phyloP scores from a whole-genome alignment of 2,888 invertebrate species.

The Hypercompe scribonia region DNA sequence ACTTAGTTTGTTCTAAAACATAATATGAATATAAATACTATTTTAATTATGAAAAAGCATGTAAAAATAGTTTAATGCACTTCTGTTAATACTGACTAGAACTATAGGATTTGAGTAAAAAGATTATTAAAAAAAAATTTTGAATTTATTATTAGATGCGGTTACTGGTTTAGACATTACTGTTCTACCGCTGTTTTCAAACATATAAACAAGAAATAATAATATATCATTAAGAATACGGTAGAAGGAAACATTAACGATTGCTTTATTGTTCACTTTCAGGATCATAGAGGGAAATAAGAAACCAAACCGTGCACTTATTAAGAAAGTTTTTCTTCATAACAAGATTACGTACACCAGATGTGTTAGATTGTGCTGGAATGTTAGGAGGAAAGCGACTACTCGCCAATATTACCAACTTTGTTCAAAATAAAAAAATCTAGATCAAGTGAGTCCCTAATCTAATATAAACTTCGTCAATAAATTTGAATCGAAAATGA shows the following conservation, averaged over 20 bases:
- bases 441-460: background rate
- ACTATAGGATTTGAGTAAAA: too few relatives aligned
- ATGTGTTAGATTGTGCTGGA: slow-evolving; percentile 78
- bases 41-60: too few relatives aligned
- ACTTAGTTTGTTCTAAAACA: too few relatives aligned
- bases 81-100: too few relatives aligned
- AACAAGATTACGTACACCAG: slow-evolving; percentile 84
- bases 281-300: slow-evolving; percentile 63
- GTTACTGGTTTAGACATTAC: background rate
- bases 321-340: slow-evolving; percentile 86
- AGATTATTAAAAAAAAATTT: background rate
- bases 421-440: slow-evolving; percentile 24
- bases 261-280: slow-evolving; percentile 59
- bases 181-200: background rate
- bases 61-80: too few relatives aligned
- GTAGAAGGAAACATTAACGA: background rate
- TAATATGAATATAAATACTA: too few relatives aligned
- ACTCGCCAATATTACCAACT: slow-evolving; percentile 36
- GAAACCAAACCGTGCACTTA: slow-evolving; percentile 78
- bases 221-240: background rate
- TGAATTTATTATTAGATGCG: background rate
- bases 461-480: slow-evolving; percentile 18
- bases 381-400: slow-evolving; percentile 57
- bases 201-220: background rate
- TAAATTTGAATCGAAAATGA: slow-evolving; percentile 15